phyloP scores from a whole-genome alignment of 2,888 invertebrate genomes.

The Automeris io region DNA sequence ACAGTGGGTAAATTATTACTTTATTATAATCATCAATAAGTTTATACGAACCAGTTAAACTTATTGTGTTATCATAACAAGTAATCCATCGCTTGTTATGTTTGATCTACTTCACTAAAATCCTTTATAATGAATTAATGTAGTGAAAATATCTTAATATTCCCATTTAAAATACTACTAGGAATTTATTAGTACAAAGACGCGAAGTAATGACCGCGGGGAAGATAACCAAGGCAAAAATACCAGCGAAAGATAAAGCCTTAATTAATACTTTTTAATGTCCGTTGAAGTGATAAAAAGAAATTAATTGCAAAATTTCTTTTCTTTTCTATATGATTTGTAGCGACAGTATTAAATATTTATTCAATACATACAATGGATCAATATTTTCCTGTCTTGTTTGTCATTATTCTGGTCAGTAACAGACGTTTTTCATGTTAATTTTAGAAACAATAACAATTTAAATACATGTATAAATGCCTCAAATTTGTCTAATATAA shows the following conservation, averaged over 20 bases:
- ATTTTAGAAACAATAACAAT: too few relatives aligned
- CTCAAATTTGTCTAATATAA: too few relatives aligned
- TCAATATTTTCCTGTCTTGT: too few relatives aligned
- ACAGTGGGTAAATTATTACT: slow-evolving; percentile 32
- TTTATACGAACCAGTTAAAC: slow-evolving; percentile 20
- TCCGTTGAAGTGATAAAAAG: slow-evolving; percentile 12
- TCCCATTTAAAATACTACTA: slow-evolving; percentile 1
- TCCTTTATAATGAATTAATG: slow-evolving; percentile 14
- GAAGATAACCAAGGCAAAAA: slow-evolving; percentile 34
- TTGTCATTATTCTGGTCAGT: too few relatives aligned
- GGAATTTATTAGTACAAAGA: not conserved
- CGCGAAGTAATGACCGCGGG: slow-evolving; percentile 43
- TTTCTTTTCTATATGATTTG: too few relatives aligned
- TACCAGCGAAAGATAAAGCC: slow-evolving; percentile 23
- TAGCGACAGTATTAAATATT: too few relatives aligned
- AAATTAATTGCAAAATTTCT: slow-evolving; percentile 14
- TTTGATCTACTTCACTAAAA: not conserved
- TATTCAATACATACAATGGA: too few relatives aligned
- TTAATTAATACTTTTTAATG: slow-evolving; percentile 23
- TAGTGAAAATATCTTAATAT: slow-evolving; percentile 16
- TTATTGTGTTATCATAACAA: slow-evolving; percentile 22
- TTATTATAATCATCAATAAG: slow-evolving; percentile 23
- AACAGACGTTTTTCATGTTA: too few relatives aligned
- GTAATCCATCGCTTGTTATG: slow-evolving; percentile 22
- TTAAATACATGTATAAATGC: too few relatives aligned